Evolutionary conservation across 2,888 invertebrate species (phyloP).

Genomic region (Atrina japonica): DNA sequence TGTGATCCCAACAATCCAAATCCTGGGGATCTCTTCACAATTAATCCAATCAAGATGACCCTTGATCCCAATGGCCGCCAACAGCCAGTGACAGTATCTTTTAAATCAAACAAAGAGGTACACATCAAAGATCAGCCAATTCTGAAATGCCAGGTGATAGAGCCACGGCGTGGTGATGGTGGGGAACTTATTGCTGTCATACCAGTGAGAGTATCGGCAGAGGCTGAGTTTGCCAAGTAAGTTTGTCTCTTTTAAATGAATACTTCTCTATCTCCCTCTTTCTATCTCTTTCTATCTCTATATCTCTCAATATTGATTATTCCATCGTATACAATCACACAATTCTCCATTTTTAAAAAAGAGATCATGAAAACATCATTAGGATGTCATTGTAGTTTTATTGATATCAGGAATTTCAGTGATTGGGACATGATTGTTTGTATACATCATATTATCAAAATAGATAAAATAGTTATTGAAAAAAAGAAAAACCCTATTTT

Average conservation of each 20-base stretch:
- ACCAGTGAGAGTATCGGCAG: conserved; percentile 80
- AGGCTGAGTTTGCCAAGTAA: conserved; percentile 80
- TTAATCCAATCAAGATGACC: conserved; percentile 75
- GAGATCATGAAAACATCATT: too few relatives aligned
- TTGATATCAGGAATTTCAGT: too few relatives aligned
- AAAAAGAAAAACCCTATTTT: too few relatives aligned
- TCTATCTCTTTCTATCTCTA: too few relatives aligned
- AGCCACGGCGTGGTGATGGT: conserved; percentile 76
- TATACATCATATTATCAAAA: too few relatives aligned
- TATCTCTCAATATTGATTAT: too few relatives aligned
- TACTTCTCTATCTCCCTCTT: too few relatives aligned
- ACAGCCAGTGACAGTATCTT: conserved; percentile 76
- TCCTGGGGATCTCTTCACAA: conserved; percentile 75
- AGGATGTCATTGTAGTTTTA: too few relatives aligned
- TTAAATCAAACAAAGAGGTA: conserved; percentile 77
- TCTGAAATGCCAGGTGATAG: conserved; percentile 79
- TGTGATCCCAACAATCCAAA: conserved; percentile 70
- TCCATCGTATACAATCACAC: too few relatives aligned
- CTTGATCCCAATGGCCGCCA: conserved; percentile 77
- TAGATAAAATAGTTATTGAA: too few relatives aligned
- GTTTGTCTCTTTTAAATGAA: conserved; percentile 45
- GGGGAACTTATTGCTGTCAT: conserved; percentile 80
- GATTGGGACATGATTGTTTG: too few relatives aligned
- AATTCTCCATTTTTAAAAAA: too few relatives aligned
- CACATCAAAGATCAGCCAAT: conserved; percentile 78